Evolutionary conservation across 2,113 vertebrate species (phyloP).

Genomic region (Phrynosoma blainvillii): DNA sequence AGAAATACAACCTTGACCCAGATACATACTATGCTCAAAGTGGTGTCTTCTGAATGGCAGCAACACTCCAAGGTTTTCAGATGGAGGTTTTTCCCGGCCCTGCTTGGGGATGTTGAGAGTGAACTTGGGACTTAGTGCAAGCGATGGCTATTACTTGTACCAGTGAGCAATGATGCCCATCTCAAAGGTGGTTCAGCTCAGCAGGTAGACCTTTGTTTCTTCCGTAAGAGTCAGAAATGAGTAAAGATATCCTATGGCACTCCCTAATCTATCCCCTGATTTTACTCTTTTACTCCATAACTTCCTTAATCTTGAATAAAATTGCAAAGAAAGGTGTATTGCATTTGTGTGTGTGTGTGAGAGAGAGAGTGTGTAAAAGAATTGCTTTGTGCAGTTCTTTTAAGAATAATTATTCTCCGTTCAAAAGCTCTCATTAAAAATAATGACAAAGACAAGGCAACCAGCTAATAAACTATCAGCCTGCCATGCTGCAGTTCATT

Average conservation of each 20-base stretch:
- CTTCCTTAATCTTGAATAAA: neutral
- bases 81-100: neutral
- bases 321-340: neutral
- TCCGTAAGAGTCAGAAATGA: neutral
- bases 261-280: too few species aligned
- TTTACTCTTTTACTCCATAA: neutral
- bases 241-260: neutral
- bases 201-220: neutral
- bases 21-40: neutral
- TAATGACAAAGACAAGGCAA: slow-evolving; percentile 29
- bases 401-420: slow-evolving; percentile 23
- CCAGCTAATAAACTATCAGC: slow-evolving; percentile 53
- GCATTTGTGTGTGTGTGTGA: too few species aligned
- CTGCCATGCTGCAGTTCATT: slow-evolving; percentile 42
- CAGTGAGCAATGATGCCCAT: neutral
- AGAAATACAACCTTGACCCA: neutral
- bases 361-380: neutral
- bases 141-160: neutral
- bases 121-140: neutral
- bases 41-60: neutral
- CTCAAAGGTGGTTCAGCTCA: neutral
- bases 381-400: neutral
- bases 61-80: neutral
- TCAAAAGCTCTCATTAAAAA: slow-evolving; percentile 36
- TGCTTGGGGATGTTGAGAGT: neutral